Conservation (phyloP, 1,140 invertebrate genomes). For the Orius insidiosus region DNA sequence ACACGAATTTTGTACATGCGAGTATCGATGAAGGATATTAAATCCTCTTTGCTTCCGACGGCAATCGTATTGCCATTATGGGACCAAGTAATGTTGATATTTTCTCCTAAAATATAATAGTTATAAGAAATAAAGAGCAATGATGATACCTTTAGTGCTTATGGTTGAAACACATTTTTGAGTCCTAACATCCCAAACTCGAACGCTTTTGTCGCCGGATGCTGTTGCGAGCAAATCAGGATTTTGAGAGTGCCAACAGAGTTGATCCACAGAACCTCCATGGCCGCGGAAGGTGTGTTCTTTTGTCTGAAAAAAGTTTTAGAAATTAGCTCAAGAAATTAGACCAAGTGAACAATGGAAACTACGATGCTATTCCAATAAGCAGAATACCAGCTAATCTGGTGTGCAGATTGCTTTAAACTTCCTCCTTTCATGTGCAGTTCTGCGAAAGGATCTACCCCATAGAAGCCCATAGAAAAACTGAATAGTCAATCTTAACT, state of each 20-base stretch:
- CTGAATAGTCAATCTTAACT: too few relatives aligned
- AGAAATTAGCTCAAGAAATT: too few relatives aligned
- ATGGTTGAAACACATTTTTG: constrained; percentile 77
- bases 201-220: constrained; percentile 88
- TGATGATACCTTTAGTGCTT: constrained; percentile 55
- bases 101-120: constrained; percentile 53
- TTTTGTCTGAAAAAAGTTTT: constrained; percentile 63
- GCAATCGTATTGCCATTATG: constrained; percentile 92
- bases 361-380: too few relatives aligned
- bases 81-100: constrained; percentile 97
- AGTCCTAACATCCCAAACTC: constrained; percentile 87
- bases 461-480: too few relatives aligned
- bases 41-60: constrained; percentile 94
- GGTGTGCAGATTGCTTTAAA: too few relatives aligned
- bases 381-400: too few relatives aligned
- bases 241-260: constrained; percentile 91
- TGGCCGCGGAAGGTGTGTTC: constrained; percentile 80
- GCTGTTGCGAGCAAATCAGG: constrained; percentile 84
- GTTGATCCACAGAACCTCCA: constrained; percentile 86
- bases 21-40: constrained; percentile 92
- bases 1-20: constrained; percentile 61
- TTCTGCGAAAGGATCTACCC: too few relatives aligned
- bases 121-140: neutral
- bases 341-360: too few relatives aligned
- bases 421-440: too few relatives aligned